Base-by-base conservation (phyloP, 2,888 invertebrate genomes). In the Euclidia mi region DNA sequence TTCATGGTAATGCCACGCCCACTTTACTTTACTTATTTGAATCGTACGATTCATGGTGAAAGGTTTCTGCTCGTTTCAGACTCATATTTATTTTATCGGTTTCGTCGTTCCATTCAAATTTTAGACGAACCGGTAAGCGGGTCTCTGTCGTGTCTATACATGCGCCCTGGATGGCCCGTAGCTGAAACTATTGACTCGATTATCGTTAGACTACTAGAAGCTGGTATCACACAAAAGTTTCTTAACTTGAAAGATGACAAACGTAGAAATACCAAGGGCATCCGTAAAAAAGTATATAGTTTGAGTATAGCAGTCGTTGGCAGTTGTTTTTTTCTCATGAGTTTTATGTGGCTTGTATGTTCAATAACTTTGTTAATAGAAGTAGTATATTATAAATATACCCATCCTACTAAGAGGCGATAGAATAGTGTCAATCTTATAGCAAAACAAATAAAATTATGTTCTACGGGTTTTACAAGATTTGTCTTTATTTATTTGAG, bases 141-240 rank as follows among this genome's bases (percentile, higher is more conserved):
- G 4, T 50, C 72, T 4, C 80, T 82, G 1, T 60, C 75, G 0
- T 75, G 81, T 53, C 70, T 81, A 14, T 69, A 69, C 11, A 78
- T 88, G 78, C 80, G 89, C 0, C 85, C 86, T 1, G 82, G 86
- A 1, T 90, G 90, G 89, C 79, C 84, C 7, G 87, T 81, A 1
- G 69, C 76, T 0, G 47, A 66, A 10, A 76, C 82, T 35, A 51
- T 89, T 0, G 59, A 72, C 14, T 20, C 44, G 2, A 20, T 79
- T 1, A 61, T 85, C 15, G 37, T 56, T 1, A 64, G 55, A 6
- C 41, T 84, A 7, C 58, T 77, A 6, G 90, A 88, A 69, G 49
- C 69, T 0, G 90, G 86, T 10, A 60, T 40, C 18, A 20, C 17
- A 17, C n/a, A 18, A 0, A 40, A 40, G 12, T 18, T 20, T 7